Percentiles rank a stretch among this genome's conserved stretches.
phyloP scores from a whole-genome alignment of 2,888 invertebrate genomes.

The Lypha dubia region DNA sequence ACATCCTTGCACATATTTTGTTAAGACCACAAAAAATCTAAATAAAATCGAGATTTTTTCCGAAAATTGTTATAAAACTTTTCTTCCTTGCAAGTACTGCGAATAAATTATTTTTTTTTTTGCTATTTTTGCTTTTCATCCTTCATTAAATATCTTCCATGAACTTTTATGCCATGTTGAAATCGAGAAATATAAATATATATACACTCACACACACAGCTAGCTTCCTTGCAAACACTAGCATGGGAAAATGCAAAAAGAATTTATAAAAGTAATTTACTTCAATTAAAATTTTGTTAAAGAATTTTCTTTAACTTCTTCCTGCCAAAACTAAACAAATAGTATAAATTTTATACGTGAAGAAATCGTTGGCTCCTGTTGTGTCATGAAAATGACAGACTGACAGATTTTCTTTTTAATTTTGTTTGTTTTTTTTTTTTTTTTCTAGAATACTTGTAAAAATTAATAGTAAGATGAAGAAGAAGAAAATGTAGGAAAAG shows the following conservation, averaged over 20 bases:
- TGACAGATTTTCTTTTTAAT: constrained; percentile 19
- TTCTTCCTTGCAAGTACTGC: not conserved
- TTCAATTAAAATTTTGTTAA: constrained; percentile 57
- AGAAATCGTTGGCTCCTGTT: constrained; percentile 18
- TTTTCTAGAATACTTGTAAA: too few species aligned
- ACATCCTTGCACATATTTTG: not conserved
- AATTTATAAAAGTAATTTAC: constrained; percentile 55
- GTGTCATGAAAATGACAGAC: constrained; percentile 44
- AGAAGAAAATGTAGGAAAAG: too few species aligned
- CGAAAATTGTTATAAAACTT: not conserved
- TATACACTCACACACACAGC: too few species aligned
- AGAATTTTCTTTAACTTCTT: constrained; percentile 11
- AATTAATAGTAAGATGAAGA: too few species aligned
- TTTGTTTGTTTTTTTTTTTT: not conserved
- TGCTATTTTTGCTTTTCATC: not conserved
- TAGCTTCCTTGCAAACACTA: not conserved
- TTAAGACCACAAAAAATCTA: not conserved
- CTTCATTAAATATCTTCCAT: constrained; percentile 36
- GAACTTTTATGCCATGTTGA: constrained; percentile 5
- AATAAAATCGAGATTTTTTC: not conserved
- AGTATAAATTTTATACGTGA: constrained; percentile 30
- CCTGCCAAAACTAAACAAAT: constrained; percentile 41
- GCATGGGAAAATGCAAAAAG: not conserved
- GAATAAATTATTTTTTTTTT: not conserved
- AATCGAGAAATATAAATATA: not conserved